Conservation (phyloP, 1,140 invertebrate species). For the Mycetomoellerius zeteki region DNA sequence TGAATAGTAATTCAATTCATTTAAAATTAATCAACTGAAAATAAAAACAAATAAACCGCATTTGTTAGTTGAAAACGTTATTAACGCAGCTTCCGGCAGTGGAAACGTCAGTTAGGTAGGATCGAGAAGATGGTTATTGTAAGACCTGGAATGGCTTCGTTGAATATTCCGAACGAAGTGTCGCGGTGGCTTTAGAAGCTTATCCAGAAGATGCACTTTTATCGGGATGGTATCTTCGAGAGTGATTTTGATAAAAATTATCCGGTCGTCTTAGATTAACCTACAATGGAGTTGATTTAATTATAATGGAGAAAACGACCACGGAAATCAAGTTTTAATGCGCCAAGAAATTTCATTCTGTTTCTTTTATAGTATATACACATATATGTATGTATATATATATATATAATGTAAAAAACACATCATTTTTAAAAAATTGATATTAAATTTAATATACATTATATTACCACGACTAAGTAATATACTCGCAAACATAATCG, state of each 20-base stretch:
- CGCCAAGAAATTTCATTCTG: not conserved
- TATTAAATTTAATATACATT: conserved; percentile 19
- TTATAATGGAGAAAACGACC: not conserved
- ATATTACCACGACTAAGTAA: not conserved
- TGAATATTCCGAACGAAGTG: conserved; percentile 69
- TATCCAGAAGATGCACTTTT: conserved; percentile 65
- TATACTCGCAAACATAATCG: not conserved
- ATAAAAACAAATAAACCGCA: not conserved
- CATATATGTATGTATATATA: not conserved
- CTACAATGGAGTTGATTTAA: conserved; percentile 1
- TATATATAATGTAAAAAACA: not conserved
- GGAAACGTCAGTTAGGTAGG: conserved; percentile 12
- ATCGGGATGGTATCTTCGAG: conserved; percentile 55
- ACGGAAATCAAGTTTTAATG: not conserved
- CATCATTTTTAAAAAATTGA: not conserved
- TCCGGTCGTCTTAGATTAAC: not conserved
- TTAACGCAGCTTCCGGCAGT: conserved; percentile 13
- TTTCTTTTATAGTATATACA: not conserved
- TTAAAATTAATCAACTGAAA: not conserved
- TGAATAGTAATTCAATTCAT: not conserved
- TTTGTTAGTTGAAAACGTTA: not conserved
- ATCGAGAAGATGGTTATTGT: conserved; percentile 34
- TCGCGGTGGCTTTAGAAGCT: conserved; percentile 53
- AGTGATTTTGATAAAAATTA: conserved; percentile 44
- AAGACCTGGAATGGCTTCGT: conserved; percentile 62